Evolutionary conservation across 2,113 vertebrate genomes (phyloP), one percentile per base, ranked within the genome.

Genomic region (Callochromis pleurospilus): DNA sequence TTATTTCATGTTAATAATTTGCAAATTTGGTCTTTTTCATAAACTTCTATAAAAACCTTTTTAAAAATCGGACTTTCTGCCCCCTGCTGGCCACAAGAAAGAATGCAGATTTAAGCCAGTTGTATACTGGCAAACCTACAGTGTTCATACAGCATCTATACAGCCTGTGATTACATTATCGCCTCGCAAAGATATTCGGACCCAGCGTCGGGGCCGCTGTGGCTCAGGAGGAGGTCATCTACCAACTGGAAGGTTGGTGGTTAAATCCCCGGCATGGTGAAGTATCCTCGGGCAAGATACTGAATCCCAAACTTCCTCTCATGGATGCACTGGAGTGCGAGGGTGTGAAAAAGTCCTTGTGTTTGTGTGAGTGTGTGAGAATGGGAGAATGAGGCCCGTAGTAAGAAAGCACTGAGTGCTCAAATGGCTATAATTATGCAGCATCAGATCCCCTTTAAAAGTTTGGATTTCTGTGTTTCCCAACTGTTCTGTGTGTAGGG

Each of bases 141-240:
- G 11, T 6, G n/a, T 14, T 68, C 8, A 29, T 38, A 62, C 60
- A n/a, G 33, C 1, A 60, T 42, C 0, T 42, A 42, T 10, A 68
- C n/a, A 24, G 7, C 3, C 62, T 68, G 0, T 5, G 62, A 21
- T 40, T 21, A 40, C 2, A 8, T 68, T 38, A 40, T 21, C 3
- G 6, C 0, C 0, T 24, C 12, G 1, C 19, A 68, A 68, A 40
- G 5, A 0, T 42, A 6, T 42, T 70, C 0, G 0, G 36, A 42
- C n/a, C 36, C 1, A 70, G n/a, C 2, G 5, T 70, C 7, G 1
- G 6, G 1, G 60, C 19, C 0, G 19, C 10, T 38, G 10, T n/a
- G 6, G 10, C 17, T 65, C 60, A 56, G 54, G 54, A 56, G 54
- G 12, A 56, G 54, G 24, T 26, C 4, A 19, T 65, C 33, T 5